Base-by-base conservation (phyloP, 2,888 invertebrate genomes). In the Eumacrocentrus americanus region DNA sequence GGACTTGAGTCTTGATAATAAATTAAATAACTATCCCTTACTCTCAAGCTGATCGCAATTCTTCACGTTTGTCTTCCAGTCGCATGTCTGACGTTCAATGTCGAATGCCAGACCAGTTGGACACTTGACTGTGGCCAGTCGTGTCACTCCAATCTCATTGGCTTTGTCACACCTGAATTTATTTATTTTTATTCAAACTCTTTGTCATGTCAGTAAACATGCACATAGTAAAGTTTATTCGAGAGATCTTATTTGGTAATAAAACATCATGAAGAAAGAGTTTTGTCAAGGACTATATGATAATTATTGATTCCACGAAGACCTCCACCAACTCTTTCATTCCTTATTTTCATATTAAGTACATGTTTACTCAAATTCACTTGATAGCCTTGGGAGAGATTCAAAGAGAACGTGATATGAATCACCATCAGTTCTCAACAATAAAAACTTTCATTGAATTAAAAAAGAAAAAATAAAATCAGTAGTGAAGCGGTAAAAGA, bases 31-130 rank as follows among this genome's bases (percentile, higher is more conserved):
- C 63, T 63, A 61, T 63, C 48, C 69, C 94, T 95, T 92, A 95
- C 95, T 95, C 88, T 94, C 94, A 85, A 90, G 76, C 83, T 89
- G 86, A 86, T 94, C 91, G 88, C 95, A 95, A 89, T 94, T 95
- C 88, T 93, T 93, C 85, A 95, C 95, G 87, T 94, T 88, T 81
- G 93, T 89, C 88, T 91, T 95, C 95, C 95, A 95, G 86, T 95
- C 94, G 86, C 95, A 95, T 77, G 94, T 95, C 85, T 95, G 95
- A 78, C 93, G 89, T 82, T 91, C 90, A 83, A 95, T 91, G 88
- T 95, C 95, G 86, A 95, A 95, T 79, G 92, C 93, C 81, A 95
- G 87, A 82, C 94, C 91, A 79, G 87, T 89, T 75, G 95, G 94
- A 84, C 95, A 95, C 80, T 90, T 87, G 80, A 95, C 92, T 68